Base-by-base conservation (phyloP, 2,888 invertebrate species). In the Ctena decussata region DNA sequence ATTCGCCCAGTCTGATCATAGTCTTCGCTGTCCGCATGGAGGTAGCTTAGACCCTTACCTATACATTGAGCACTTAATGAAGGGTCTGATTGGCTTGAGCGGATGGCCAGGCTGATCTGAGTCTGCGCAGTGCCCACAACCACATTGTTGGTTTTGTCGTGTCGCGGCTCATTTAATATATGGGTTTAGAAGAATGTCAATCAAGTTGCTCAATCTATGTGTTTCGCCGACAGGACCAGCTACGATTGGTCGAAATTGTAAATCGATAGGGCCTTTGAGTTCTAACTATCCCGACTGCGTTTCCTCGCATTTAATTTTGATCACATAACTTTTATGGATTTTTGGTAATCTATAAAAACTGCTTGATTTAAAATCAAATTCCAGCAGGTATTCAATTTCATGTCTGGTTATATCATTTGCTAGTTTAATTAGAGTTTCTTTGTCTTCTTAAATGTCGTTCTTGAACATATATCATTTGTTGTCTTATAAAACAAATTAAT, bases 401-500 rank as follows among this genome's bases (percentile, higher is more conserved):
- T 65, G 15, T 35, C 65, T 35, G 11, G 35, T 65, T 35, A 65
- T 32, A 12, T 65, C 57, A 11, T 57, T 57, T 27, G 27, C 27
- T 57, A 27, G 27, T 8, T 27, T 57, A 8, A 57, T 57, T 6
- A 57, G 27, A 27, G 24, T 15, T n/a, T n/a, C 27, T 24, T 57
- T 27, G 27, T 27, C 27, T 57, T 57, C 27, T 24, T 3, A 5
- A 57, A 6, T 3, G 57, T 57, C 2, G 12, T 27, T 24, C 27
- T 57, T 8, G 57, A 27, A 57, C 24, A 27, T 24, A 1, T 5
- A n/a, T 27, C 15, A 27, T 18, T 27, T 11, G 6, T 57, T 1
- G 57, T 57, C 32, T 37, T 24, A 27, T 80, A 86, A 37, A 76
- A 86, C 1, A 46, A 41, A 0, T 27, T n/a, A 69, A 76, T 70